Conservation (phyloP, 1,140 invertebrate species). For the Anoplophora glabripennis region DNA sequence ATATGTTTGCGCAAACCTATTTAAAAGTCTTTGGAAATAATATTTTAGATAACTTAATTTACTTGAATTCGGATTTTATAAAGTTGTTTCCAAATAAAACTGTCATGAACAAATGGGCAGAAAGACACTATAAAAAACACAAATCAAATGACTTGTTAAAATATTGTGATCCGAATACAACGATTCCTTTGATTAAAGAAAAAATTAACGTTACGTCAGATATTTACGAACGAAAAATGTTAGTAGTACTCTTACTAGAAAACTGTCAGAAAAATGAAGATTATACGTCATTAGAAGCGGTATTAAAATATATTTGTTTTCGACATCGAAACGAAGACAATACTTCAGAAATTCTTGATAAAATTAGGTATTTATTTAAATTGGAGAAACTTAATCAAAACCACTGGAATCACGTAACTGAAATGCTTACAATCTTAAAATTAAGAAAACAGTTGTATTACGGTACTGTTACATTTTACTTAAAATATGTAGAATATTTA, state of each 20-base stretch:
- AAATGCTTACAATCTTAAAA: background rate
- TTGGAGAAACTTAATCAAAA: constrained; percentile 4
- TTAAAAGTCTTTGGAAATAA: background rate
- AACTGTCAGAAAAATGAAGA: constrained; percentile 14
- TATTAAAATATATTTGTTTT: constrained; percentile 24
- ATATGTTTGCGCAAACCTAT: background rate
- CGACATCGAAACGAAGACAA: constrained; percentile 11
- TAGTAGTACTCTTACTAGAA: constrained; percentile 7
- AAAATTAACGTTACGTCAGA: constrained; percentile 18
- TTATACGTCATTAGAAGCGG: constrained; percentile 3
- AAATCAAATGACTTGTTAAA: constrained; percentile 11
- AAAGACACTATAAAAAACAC: constrained; percentile 8
- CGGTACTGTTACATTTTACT: too few species aligned
- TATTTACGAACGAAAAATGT: constrained; percentile 6
- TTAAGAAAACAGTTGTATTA: background rate
- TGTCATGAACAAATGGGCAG: constrained; percentile 15
- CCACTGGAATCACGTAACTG: constrained; percentile 12
- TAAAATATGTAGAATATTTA: constrained; percentile 10
- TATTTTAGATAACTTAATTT: background rate
- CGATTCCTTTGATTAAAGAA: constrained; percentile 19
- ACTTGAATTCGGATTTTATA: background rate
- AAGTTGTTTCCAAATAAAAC: constrained; percentile 2
- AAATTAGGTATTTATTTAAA: background rate
- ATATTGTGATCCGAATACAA: constrained; percentile 10
- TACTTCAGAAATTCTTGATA: background rate